These are phyloP conservation scores for Labroides dimidiatus DNA, from an alignment of 2,797 vertebrate genomes.

Conservation along the genomic window DNA sequence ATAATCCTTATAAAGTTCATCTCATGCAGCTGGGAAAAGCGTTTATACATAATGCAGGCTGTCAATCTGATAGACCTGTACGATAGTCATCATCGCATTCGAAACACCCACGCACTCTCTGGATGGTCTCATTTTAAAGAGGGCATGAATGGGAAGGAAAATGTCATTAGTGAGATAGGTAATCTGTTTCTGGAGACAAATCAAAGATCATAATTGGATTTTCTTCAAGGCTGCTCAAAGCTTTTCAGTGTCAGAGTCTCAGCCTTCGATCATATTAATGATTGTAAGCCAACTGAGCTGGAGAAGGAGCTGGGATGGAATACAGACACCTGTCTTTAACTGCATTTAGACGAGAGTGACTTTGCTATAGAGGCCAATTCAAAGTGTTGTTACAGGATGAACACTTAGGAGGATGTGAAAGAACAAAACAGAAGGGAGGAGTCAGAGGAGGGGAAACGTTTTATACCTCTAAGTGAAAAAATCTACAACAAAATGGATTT, in stretches of 20 bases:
- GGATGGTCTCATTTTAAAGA: conserved; percentile 72
- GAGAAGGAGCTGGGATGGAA: conserved; percentile 50
- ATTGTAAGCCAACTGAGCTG: conserved; percentile 61
- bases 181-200: conserved; percentile 80
- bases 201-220: conserved; percentile 83
- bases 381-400: conserved; percentile 24
- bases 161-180: conserved; percentile 80
- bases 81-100: conserved; percentile 74
- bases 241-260: conserved; percentile 67
- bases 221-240: conserved; percentile 77
- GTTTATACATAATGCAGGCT: conserved; percentile 68
- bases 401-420: conserved; percentile 17
- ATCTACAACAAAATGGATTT: too few species aligned
- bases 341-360: conserved; percentile 37
- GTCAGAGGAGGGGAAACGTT: conserved; percentile 9
- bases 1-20: conserved; percentile 70
- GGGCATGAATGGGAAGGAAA: conserved; percentile 77
- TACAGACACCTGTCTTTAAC: conserved; percentile 49
- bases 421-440: conserved; percentile 19
- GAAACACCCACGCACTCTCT: conserved; percentile 71
- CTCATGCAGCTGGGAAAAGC: conserved; percentile 58
- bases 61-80: conserved; percentile 78
- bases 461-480: conserved; percentile 21
- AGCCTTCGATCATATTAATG: conserved; percentile 72
- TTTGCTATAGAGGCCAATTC: conserved; percentile 13